Conservation (phyloP, 1,140 invertebrate species). For the Ceratina japonica region DNA sequence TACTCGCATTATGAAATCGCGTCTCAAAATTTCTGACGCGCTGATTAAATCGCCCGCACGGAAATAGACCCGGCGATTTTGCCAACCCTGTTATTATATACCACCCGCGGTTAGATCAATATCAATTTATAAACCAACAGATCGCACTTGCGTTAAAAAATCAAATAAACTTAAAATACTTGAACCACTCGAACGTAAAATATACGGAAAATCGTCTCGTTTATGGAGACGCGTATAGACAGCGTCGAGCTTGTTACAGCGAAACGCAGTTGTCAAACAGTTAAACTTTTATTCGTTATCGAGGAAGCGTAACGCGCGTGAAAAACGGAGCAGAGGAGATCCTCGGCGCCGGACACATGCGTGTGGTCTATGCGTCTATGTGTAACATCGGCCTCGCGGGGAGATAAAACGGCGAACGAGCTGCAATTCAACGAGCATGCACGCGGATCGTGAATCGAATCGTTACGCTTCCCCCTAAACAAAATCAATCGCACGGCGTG, state of each 20-base stretch:
- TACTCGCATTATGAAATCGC: constrained; percentile 14
- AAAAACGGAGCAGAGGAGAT: background rate
- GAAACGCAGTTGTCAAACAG: background rate
- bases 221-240: too few relatives aligned
- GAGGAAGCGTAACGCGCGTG: background rate
- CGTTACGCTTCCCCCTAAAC: background rate
- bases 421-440: constrained; percentile 1
- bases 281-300: constrained; percentile 5
- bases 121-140: too few relatives aligned
- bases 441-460: constrained; percentile 10
- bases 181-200: too few relatives aligned
- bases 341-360: too few relatives aligned
- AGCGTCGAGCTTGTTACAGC: background rate
- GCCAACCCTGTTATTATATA: background rate
- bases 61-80: constrained; percentile 19
- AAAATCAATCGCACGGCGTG: background rate
- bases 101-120: background rate
- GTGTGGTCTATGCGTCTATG: background rate
- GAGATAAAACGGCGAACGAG: background rate
- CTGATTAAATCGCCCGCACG: background rate
- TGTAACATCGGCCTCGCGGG: background rate
- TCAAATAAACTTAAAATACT: too few relatives aligned
- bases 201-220: too few relatives aligned
- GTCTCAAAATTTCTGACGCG: background rate
- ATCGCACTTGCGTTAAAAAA: too few relatives aligned